Conservation (phyloP, 2,797 vertebrate genomes). For the Lepidocolaptes lacrymiger region DNA sequence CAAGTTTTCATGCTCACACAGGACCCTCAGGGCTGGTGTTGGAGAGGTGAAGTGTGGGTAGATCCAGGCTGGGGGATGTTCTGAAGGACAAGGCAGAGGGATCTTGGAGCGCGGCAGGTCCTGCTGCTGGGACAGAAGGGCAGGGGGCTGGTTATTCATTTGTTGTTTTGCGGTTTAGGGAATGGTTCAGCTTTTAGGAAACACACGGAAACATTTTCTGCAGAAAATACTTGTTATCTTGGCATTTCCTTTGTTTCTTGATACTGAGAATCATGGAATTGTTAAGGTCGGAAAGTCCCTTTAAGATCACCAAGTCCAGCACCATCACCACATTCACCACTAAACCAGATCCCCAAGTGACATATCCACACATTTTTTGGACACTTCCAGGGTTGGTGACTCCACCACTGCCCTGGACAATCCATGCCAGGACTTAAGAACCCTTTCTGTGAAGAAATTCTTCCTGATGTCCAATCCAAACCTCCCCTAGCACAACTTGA, state of each 20-base stretch:
- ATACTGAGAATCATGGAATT: background rate
- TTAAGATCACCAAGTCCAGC: background rate
- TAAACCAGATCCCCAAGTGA: background rate
- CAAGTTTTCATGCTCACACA: fast-evolving
- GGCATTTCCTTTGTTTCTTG: background rate
- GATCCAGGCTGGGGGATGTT: background rate
- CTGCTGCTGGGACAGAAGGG: background rate
- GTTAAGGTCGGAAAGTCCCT: background rate
- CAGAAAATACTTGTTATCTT: background rate
- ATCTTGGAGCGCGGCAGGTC: background rate
- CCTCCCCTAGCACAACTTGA: background rate
- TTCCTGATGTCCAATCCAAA: background rate
- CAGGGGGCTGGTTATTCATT: background rate
- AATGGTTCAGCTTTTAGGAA: background rate
- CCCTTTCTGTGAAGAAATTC: background rate
- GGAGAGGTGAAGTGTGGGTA: fast-evolving
- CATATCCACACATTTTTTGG: background rate
- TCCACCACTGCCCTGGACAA: background rate
- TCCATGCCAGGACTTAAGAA: background rate
- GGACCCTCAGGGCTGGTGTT: fast-evolving
- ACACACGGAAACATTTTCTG: background rate
- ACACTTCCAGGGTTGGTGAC: background rate
- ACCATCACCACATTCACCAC: background rate
- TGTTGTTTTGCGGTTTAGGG: background rate
- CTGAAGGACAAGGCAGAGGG: background rate